These are phyloP conservation scores for Holcopasites calliopsidis DNA, from an alignment of 1,140 invertebrate species.

Conservation along the genomic window DNA sequence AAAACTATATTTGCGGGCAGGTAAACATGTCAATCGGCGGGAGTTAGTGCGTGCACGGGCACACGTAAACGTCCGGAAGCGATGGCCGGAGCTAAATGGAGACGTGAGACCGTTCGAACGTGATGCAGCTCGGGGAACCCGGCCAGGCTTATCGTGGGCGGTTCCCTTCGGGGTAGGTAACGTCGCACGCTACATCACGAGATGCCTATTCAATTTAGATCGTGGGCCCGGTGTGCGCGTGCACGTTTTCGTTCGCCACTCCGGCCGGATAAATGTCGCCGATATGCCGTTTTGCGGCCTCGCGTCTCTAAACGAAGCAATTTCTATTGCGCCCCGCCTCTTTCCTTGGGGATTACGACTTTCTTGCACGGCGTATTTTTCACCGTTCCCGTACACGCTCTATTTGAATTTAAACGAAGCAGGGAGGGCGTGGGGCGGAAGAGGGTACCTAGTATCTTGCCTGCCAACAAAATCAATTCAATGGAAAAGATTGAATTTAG, in stretches of 20 bases:
- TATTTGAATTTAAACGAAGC: no score
- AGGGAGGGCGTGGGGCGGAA: no score
- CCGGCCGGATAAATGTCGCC: conserved; percentile 27
- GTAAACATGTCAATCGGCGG: conserved; percentile 20
- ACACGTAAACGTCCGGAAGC: conserved; percentile 16
- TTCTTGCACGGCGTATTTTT: neutral
- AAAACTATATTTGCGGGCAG: conserved; percentile 4
- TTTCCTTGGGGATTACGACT: conserved; percentile 9
- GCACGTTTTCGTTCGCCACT: conserved; percentile 17
- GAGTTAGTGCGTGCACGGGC: neutral
- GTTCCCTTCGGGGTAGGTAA: conserved; percentile 35
- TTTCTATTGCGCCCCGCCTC: neutral
- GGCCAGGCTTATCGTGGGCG: conserved; percentile 49
- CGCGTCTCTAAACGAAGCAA: neutral
- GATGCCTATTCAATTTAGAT: conserved; percentile 62
- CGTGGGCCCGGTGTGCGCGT: conserved; percentile 24
- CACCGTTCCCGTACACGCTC: no score
- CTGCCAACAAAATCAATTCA: no score
- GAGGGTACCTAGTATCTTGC: no score
- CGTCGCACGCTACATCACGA: conserved; percentile 41
- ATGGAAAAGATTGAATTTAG: no score
- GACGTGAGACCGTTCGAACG: conserved; percentile 39
- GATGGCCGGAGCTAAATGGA: conserved; percentile 31
- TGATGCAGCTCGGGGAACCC: neutral
- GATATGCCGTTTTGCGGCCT: conserved; percentile 11